These are phyloP conservation scores for Diphyllodes magnificus DNA, from an alignment of 2,113 vertebrate species.

Conservation along the genomic window DNA sequence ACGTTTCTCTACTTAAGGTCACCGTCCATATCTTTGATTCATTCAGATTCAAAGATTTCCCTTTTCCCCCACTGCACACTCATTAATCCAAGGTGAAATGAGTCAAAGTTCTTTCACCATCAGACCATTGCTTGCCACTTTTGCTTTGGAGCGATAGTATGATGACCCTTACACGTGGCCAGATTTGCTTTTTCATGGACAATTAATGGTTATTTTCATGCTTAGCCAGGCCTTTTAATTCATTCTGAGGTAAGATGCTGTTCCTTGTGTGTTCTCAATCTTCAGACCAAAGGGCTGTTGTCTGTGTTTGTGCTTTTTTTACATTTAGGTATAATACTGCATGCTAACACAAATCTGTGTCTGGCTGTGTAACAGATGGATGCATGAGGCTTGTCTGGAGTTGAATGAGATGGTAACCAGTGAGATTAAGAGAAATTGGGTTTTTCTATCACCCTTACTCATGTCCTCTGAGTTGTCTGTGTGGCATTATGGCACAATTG, in stretches of 20 bases:
- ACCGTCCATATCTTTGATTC: neutral
- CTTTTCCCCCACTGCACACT: neutral
- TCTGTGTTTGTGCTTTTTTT: neutral
- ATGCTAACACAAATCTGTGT: neutral
- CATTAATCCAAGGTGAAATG: neutral
- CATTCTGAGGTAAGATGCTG: neutral
- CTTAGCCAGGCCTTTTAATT: neutral
- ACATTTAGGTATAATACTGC: neutral
- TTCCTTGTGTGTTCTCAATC: neutral
- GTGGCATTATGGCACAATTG: neutral
- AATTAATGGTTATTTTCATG: neutral
- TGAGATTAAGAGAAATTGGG: neutral
- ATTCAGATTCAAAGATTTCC: neutral
- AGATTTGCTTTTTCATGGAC: neutral
- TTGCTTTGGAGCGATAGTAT: neutral
- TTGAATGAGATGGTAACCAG: neutral
- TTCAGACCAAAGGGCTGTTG: neutral
- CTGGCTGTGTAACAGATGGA: neutral
- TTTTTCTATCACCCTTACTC: neutral
- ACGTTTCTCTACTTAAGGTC: neutral
- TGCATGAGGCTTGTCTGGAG: neutral
- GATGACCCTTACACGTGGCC: neutral
- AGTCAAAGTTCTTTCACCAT: neutral
- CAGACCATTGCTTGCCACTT: neutral
- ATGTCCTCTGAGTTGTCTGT: neutral